These are phyloP conservation scores for Peucedramus taeniatus DNA, from an alignment of 2,113 vertebrate species.

Conservation along the genomic window DNA sequence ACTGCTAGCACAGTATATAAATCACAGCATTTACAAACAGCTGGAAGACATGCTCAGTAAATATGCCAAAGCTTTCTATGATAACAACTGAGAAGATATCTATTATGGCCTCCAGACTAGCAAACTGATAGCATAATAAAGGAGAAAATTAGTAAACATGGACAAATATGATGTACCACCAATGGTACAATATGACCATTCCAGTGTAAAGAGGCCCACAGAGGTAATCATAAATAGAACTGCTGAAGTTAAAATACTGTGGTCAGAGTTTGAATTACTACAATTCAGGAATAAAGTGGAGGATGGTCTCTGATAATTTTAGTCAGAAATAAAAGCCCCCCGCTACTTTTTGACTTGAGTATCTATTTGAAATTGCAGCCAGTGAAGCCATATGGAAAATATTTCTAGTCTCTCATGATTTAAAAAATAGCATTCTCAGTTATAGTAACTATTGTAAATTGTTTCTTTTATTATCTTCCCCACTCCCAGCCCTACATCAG, in stretches of 20 bases:
- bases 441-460: slow-evolving; percentile 7
- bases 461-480: background rate
- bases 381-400: background rate
- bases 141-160: background rate
- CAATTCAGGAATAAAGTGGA: background rate
- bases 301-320: background rate
- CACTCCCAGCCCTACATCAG: background rate
- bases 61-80: background rate
- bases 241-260: background rate
- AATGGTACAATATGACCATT: background rate
- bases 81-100: background rate
- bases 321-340: background rate
- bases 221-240: background rate
- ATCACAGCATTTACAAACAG: background rate
- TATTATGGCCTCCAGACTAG: background rate
- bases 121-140: background rate
- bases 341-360: background rate
- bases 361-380: background rate
- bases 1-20: background rate
- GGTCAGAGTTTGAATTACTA: background rate
- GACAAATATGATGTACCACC: background rate
- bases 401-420: background rate
- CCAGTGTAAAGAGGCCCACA: background rate
- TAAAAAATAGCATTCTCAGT: background rate
- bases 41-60: background rate